These are phyloP conservation scores for Philotrypesis tridentata DNA, from an alignment of 1,140 invertebrate genomes.

Conservation along the genomic window DNA sequence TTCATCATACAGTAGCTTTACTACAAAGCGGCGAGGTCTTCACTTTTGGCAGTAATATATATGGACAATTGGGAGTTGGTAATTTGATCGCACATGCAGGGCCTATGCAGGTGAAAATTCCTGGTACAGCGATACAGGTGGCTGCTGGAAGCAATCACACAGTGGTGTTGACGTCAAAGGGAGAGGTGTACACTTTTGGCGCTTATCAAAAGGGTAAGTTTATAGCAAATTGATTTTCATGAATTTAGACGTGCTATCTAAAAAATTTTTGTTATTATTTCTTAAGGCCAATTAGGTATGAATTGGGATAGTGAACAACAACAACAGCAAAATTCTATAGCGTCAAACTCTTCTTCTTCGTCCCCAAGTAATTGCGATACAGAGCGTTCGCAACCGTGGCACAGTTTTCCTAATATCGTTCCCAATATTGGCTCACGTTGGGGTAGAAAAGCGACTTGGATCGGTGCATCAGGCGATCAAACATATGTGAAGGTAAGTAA, in stretches of 20 bases:
- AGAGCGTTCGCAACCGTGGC: constrained; percentile 79
- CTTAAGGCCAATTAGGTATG: constrained; percentile 89
- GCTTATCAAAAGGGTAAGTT: constrained; percentile 82
- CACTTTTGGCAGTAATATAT: constrained; percentile 95
- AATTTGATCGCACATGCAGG: constrained; percentile 85
- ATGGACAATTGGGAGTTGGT: constrained; percentile 94
- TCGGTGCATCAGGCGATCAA: constrained; percentile 94
- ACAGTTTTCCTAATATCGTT: constrained; percentile 86
- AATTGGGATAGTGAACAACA: constrained; percentile 64
- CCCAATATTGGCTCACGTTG: constrained; percentile 85
- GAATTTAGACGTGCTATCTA: background rate
- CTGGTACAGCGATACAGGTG: constrained; percentile 81
- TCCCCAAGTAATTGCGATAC: constrained; percentile 60
- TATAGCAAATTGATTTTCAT: background rate
- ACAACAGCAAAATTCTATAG: background rate
- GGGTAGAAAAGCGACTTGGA: constrained; percentile 92
- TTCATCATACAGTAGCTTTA: constrained; percentile 89
- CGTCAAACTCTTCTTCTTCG: constrained; percentile 3
- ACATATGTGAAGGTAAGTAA: constrained; percentile 89
- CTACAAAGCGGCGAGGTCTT: constrained; percentile 85
- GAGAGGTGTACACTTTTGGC: constrained; percentile 95
- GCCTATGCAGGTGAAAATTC: constrained; percentile 85
- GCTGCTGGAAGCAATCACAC: constrained; percentile 97
- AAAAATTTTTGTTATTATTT: background rate
- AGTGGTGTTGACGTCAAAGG: constrained; percentile 89